Base-by-base conservation (phyloP, 2,888 invertebrate species). In the Euzophera pinguis region DNA sequence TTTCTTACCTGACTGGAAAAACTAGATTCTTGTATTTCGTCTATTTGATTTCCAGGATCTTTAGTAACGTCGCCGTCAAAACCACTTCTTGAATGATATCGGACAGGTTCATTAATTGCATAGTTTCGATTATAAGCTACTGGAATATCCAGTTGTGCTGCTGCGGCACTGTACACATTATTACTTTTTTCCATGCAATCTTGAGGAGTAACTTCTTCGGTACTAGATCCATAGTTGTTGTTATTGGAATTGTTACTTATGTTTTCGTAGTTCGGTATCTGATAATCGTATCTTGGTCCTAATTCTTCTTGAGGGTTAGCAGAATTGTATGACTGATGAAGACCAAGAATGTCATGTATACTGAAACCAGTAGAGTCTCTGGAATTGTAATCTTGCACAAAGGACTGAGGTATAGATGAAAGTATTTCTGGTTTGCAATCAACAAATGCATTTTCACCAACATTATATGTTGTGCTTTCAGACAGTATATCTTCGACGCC, bases 291-390 rank as follows among this genome's bases (percentile, higher is more conserved):
- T 72, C 78, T 73, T n/a, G 75, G 57, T 54, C 80, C 81, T 47
- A 82, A 58, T 1, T 73, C 71, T 22, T 82, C 84, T 58, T 80
- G 81, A 52, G 56, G 38, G 52, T 62, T 72, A 1, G 59, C 52
- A 22, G 72, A 57, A 52, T 69, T 78, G 51, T 85, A 90, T 0
- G 83, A 64, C 54, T 90, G 90, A 22, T 87, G 80, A 1, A 90
- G 62, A 4, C 90, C 90, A 22, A 91, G 81, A 43, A 91, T 91
- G 45, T 90, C 91, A 47, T 91, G 91, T 50, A 91, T 91, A 53
- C 85, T 91, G 60, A 91, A 91, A 37, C 87, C 84, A 0, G 81
- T 83, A 0, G 90, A 90, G 59, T 91, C 91, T 63, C 89, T 81
- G 1, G 91, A 90, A 56, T 90, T 90, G 51, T 86, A 90, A 59